Evolutionary conservation across 2,888 invertebrate genomes (phyloP).

Genomic region (Dyspetes luteomarginatus): DNA sequence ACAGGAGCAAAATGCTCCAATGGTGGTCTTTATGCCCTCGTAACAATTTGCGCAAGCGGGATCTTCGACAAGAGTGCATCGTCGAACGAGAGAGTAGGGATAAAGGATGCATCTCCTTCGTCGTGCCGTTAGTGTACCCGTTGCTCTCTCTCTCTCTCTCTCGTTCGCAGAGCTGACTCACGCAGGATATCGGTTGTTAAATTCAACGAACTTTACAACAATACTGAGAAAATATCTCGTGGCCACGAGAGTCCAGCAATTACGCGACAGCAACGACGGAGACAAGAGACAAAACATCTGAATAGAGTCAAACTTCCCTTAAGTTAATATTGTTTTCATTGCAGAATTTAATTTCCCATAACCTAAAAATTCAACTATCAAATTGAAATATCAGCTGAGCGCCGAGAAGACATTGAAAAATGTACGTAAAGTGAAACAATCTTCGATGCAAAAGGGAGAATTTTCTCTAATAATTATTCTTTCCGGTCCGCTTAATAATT

Average conservation of each 20-base stretch:
- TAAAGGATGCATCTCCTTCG: constrained; percentile 14
- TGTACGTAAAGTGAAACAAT: too few species aligned
- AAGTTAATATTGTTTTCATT: too few species aligned
- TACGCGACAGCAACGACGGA: constrained; percentile 59
- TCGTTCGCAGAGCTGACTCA: too few species aligned
- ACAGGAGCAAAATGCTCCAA: neutral
- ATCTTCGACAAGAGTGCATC: neutral
- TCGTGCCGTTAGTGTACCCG: constrained; percentile 10
- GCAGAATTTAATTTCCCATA: too few species aligned
- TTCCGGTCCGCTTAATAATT: too few species aligned
- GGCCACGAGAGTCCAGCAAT: constrained; percentile 63
- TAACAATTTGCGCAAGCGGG: constrained; percentile 62
- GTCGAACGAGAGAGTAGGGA: neutral
- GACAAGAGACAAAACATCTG: neutral
- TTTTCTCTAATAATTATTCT: too few species aligned
- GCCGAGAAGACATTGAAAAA: too few species aligned
- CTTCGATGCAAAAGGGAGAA: too few species aligned
- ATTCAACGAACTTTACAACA: constrained; percentile 78
- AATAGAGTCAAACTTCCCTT: too few species aligned
- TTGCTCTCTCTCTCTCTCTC: constrained; percentile 6
- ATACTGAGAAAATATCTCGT: constrained; percentile 80
- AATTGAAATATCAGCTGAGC: too few species aligned
- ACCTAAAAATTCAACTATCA: too few species aligned
- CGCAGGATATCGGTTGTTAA: constrained; percentile 81
- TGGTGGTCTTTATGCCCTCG: constrained; percentile 56